Base-by-base conservation (phyloP, 2,888 invertebrate species). In the Tuberolachnus salignus region DNA sequence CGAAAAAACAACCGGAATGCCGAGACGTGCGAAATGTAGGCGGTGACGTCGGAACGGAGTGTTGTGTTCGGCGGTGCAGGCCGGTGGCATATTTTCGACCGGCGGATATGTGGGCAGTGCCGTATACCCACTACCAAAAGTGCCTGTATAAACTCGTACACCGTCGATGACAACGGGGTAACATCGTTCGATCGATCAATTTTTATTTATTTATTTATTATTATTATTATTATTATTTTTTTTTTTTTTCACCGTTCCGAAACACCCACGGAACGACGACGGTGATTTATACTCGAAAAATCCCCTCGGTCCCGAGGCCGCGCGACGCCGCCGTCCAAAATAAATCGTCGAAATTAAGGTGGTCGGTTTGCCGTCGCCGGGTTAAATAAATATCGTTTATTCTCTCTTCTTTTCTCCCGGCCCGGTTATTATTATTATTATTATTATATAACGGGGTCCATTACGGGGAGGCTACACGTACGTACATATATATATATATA, bases 251-350 rank as follows among this genome's bases (percentile, higher is more conserved):
- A 34, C 34, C 34, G 34, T 34, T 34, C 34, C 14, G n/a, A 23
- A 64, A 53, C 64, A 21, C 53, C 63, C 63, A 64, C 51, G 11
- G 16, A 21, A 46, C 19, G 21, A 66, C 26, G 53, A 74, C 16
- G 44, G 55, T 74, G 64, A 74, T 74, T 64, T 64, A 74, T 74
- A 59, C n/a, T 44, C 64, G n/a, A 53, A 11, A 71, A 74, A 71
- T n/a, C 13, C 16, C 34, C 19, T 14, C 26, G 21, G 42, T 55
- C 10, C 53, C 53, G 0, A 44, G n/a, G 13, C 34, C 6, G 34
- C 34, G 34, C 34, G 34, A 4, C 6, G 46, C 1, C 19, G 19
- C 4, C 44, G 46, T 64, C 21, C 16, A 23, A 66, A 66, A 75
- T 75, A 75, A 75, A 66, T 66, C 64, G 64, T 66, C 6, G 57